These are phyloP conservation scores for Erithacus rubecula DNA, from an alignment of 2,797 vertebrate genomes.

Conservation along the genomic window DNA sequence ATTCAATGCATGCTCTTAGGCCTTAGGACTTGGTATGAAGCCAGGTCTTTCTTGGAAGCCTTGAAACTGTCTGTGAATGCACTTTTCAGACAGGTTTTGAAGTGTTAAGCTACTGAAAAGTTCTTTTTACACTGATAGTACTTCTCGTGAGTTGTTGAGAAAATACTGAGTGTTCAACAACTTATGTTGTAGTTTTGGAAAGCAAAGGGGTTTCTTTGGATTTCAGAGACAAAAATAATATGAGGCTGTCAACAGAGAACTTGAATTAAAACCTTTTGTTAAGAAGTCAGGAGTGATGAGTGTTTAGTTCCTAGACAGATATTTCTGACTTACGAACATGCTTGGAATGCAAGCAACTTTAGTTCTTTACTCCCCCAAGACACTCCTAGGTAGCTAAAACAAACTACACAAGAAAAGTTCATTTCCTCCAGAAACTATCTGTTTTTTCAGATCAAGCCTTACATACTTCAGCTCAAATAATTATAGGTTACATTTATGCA, in stretches of 20 bases:
- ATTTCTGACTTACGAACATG: not conserved
- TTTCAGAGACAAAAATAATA: not conserved
- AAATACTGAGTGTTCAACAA: not conserved
- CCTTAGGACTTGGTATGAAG: not conserved
- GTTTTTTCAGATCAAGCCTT: not conserved
- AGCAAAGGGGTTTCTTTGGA: not conserved
- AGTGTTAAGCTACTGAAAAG: not conserved
- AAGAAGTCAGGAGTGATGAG: not conserved
- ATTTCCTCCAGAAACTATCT: not conserved
- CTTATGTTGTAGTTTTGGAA: not conserved
- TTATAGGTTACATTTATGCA: not conserved
- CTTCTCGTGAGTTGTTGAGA: not conserved
- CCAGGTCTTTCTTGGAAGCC: not conserved
- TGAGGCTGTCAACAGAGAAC: not conserved
- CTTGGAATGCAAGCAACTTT: not conserved
- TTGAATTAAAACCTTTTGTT: not conserved
- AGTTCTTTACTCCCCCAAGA: not conserved
- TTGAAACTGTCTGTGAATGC: not conserved
- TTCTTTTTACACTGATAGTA: not conserved
- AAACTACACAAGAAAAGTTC: not conserved
- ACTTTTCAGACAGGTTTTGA: not conserved
- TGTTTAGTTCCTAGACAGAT: not conserved
- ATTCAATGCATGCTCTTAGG: fast-evolving
- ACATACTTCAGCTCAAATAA: not conserved
- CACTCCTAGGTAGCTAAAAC: not conserved